Base-by-base conservation (phyloP, 2,888 invertebrate genomes). In the Caenorhabditis sp. region DNA sequence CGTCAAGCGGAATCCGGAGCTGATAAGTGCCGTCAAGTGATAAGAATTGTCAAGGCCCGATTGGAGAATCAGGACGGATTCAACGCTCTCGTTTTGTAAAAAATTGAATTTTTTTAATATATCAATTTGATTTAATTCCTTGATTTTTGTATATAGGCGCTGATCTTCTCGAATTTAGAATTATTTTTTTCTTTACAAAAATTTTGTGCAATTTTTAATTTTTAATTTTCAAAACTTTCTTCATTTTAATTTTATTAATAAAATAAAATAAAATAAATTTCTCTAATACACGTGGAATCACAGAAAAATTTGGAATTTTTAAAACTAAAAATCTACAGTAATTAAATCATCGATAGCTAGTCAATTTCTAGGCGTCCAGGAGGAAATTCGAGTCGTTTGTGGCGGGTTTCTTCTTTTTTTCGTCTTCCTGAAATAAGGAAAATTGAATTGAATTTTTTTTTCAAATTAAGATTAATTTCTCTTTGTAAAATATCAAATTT, bases 1-100 rank as follows among this genome's bases (percentile, higher is more conserved):
- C 74, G 90, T 22, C 85, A 89, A 56, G 90, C 90, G 11, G 90
- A 90, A 55, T 78, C 82, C 40, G 90, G 90, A 22, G 88, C 90
- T 20, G 89, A 90, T 50, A 90, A 90, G 72, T 90, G 90, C 62
- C 82, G 88, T 28, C 88, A 89, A 72, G 87, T 90, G 5, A 84
- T 88, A n/a, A 74, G 84, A 69, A 70, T 85, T 67, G 88, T 88
- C 11, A 88, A 88, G 69, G 83, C 85, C 53, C 51, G 88, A 26
- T 53, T 87, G 26, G 87, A 77, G 47, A 47, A 47, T 47, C 47
- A 47, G 18, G 47, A 47, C 9, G 47, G 47, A n/a, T 47, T 47
- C 47, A 47, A 20, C 18, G 70, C 81, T 24, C 64, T 74, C 37
- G 68, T 68, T 28, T 58, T 72, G 50, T 74, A 71, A 53, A 37